Conservation (phyloP, 1,140 invertebrate genomes). For the Eupeodes corollae region DNA sequence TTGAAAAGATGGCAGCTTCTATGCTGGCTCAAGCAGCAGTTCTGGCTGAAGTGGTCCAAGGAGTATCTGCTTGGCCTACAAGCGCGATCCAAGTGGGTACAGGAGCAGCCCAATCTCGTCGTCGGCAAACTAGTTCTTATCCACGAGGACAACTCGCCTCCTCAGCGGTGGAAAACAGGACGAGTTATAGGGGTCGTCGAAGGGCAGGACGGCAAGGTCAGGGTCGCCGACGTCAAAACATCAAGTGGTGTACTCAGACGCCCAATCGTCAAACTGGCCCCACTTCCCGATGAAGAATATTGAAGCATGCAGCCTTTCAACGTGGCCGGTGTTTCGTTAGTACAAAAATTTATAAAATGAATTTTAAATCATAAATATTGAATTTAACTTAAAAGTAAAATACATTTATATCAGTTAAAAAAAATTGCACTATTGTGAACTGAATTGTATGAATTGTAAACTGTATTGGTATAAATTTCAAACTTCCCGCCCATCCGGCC, state of each 20-base stretch:
- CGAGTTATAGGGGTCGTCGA: constrained; percentile 24
- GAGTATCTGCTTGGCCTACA: constrained; percentile 23
- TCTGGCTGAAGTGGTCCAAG: constrained; percentile 18
- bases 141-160: constrained; percentile 23
- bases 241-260: constrained; percentile 11
- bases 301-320: neutral
- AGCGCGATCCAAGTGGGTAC: constrained; percentile 22
- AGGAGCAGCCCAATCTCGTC: constrained; percentile 8
- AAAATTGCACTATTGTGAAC: too few relatives aligned
- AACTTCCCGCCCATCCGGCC: too few relatives aligned
- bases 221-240: constrained; percentile 28
- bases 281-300: constrained; percentile 3
- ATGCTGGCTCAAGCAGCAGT: constrained; percentile 6
- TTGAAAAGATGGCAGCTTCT: constrained; percentile 3
- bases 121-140: constrained; percentile 25
- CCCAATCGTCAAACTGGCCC: constrained; percentile 10
- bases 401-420: too few relatives aligned
- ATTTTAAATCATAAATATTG: too few relatives aligned
- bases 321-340: neutral
- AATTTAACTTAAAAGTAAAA: too few relatives aligned
- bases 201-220: constrained; percentile 28
- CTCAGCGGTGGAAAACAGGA: constrained; percentile 29
- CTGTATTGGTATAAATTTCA: too few relatives aligned
- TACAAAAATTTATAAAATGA: too few relatives aligned
- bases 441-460: too few relatives aligned